phyloP scores from a whole-genome alignment of 2,113 vertebrate genomes.

The Phalacrocorax aristotelis region DNA sequence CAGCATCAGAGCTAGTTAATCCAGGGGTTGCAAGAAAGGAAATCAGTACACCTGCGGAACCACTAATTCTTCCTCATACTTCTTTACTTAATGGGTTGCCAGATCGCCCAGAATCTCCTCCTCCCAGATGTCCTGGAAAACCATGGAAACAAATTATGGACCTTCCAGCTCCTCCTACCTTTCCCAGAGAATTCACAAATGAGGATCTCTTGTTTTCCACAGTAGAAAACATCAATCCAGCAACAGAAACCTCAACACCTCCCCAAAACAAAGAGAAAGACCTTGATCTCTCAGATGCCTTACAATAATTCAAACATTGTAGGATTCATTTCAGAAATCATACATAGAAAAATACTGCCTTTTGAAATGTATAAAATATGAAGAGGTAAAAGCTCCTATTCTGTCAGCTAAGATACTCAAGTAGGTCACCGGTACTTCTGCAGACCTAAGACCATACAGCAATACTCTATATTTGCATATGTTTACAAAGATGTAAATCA shows the following conservation, averaged over 20 bases:
- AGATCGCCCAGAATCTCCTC: conserved; percentile 40
- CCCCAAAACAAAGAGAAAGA: background rate
- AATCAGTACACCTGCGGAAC: background rate
- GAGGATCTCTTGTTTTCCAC: conserved; percentile 31
- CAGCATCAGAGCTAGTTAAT: background rate
- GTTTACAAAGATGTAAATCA: background rate
- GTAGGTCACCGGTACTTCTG: background rate
- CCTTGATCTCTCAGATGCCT: conserved; percentile 53
- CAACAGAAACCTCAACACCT: background rate
- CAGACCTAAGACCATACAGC: background rate
- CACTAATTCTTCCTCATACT: background rate
- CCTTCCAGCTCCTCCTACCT: background rate
- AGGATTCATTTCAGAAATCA: background rate
- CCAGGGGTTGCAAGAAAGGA: background rate
- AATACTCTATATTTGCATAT: background rate
- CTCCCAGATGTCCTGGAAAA: conserved; percentile 83
- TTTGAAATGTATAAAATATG: background rate
- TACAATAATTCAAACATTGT: background rate
- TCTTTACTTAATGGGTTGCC: conserved; percentile 45
- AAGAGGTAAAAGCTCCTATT: background rate
- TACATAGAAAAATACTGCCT: background rate
- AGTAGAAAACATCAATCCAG: background rate
- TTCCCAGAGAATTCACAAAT: background rate
- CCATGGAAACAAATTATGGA: conserved; percentile 78
- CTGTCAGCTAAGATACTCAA: background rate